Evolutionary conservation across 2,113 vertebrate genomes (phyloP).

Genomic region (Willisornis vidua): DNA sequence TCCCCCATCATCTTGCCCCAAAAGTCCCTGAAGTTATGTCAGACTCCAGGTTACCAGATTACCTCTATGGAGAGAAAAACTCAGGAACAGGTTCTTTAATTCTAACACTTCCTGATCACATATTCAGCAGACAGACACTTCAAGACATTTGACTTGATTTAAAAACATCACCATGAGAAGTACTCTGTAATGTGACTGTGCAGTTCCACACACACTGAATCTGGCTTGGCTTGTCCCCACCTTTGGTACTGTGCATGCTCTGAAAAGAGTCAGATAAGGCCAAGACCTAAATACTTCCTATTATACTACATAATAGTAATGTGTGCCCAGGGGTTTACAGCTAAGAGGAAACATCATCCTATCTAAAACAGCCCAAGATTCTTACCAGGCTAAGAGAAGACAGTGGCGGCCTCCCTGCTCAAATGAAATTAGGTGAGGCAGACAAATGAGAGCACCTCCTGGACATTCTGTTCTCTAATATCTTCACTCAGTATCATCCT

Average conservation of each 20-base stretch:
- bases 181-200: not conserved
- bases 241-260: not conserved
- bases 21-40: not conserved
- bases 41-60: not conserved
- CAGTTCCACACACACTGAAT: not conserved
- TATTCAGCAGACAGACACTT: not conserved
- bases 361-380: not conserved
- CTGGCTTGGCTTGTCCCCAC: not conserved
- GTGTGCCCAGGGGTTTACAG: not conserved
- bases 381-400: not conserved
- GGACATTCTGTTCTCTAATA: not conserved
- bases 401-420: not conserved
- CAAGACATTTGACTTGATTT: not conserved
- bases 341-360: not conserved
- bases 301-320: not conserved
- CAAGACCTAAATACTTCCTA: not conserved
- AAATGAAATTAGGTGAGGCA: not conserved
- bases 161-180: not conserved
- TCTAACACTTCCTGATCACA: not conserved
- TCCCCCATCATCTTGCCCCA: accelerated
- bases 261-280: not conserved
- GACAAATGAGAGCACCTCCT: not conserved
- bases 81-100: not conserved
- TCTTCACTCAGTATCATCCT: not conserved
- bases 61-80: not conserved